These are phyloP conservation scores for Coracias cyanogaster DNA, from an alignment of 2,797 vertebrate genomes.

Conservation along the genomic window DNA sequence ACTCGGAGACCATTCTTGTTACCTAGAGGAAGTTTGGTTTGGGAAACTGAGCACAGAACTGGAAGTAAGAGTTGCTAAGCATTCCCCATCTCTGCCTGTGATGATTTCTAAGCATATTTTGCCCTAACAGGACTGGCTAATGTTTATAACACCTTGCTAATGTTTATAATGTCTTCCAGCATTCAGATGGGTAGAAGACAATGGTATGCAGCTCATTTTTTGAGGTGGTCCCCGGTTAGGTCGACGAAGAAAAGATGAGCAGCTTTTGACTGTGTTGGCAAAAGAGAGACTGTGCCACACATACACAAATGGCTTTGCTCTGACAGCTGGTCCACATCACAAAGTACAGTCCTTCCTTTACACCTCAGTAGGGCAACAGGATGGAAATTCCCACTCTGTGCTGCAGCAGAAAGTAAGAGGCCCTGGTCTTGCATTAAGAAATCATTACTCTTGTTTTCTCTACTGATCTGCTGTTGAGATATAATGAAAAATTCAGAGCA, in stretches of 20 bases:
- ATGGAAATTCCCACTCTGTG: background rate
- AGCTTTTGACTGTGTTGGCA: background rate
- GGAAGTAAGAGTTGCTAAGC: background rate
- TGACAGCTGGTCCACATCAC: background rate
- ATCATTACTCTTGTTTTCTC: background rate
- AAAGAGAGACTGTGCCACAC: background rate
- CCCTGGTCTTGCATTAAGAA: background rate
- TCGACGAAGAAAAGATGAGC: background rate
- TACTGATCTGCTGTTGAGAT: background rate
- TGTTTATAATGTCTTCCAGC: background rate
- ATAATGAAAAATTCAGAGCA: background rate
- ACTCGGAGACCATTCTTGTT: background rate
- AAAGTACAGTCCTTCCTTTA: background rate
- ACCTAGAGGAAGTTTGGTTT: background rate
- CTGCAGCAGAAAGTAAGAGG: background rate
- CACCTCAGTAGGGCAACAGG: background rate
- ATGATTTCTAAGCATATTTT: background rate
- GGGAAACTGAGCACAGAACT: background rate
- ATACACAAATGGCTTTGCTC: background rate
- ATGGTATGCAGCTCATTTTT: background rate
- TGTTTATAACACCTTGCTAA: background rate
- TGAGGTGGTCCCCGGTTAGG: background rate
- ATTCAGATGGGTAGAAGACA: background rate
- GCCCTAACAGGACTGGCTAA: background rate
- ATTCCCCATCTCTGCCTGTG: background rate